Percentiles rank a stretch among this genome's conserved stretches.
Evolutionary conservation across 2,888 invertebrate species (phyloP).

Genomic region (Scaptomyza flava): DNA sequence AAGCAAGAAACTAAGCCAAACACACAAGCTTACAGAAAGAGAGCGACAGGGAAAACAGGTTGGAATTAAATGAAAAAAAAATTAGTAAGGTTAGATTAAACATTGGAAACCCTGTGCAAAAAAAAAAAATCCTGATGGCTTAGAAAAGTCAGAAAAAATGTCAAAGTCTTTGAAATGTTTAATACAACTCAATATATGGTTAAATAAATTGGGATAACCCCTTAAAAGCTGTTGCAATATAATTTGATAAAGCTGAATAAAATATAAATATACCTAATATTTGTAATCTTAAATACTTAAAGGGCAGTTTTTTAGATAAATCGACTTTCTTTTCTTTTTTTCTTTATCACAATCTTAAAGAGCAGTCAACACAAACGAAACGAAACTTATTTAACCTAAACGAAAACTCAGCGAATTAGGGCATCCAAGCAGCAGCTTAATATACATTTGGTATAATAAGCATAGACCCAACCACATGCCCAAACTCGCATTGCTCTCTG

Average conservation of each 20-base stretch:
- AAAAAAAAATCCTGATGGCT: neutral
- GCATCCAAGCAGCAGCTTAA: constrained; percentile 65
- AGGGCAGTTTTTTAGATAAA: too few relatives aligned
- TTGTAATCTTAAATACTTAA: too few relatives aligned
- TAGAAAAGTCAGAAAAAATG: too few relatives aligned
- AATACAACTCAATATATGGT: too few relatives aligned
- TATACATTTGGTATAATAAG: constrained; percentile 63
- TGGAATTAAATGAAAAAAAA: constrained; percentile 5
- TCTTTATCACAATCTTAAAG: too few relatives aligned
- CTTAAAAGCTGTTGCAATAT: too few relatives aligned
- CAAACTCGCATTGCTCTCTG: neutral
- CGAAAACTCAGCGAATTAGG: constrained; percentile 64
- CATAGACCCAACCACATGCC: constrained; percentile 12
- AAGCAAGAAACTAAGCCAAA: constrained; percentile 75
- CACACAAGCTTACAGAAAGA: constrained; percentile 30
- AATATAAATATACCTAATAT: too few relatives aligned
- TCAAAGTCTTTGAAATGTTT: too few relatives aligned
- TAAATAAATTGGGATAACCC: too few relatives aligned
- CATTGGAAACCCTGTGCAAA: constrained; percentile 18
- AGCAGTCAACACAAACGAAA: too few relatives aligned
- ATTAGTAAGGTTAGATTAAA: constrained; percentile 6
- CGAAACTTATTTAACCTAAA: neutral
- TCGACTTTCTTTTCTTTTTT: too few relatives aligned
- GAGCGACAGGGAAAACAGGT: constrained; percentile 20
- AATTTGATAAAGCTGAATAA: too few relatives aligned